Evolutionary conservation across 53 echinoderm and acorn worm genomes (phyloP).

Genomic region (Hippasteria phrygiana): DNA sequence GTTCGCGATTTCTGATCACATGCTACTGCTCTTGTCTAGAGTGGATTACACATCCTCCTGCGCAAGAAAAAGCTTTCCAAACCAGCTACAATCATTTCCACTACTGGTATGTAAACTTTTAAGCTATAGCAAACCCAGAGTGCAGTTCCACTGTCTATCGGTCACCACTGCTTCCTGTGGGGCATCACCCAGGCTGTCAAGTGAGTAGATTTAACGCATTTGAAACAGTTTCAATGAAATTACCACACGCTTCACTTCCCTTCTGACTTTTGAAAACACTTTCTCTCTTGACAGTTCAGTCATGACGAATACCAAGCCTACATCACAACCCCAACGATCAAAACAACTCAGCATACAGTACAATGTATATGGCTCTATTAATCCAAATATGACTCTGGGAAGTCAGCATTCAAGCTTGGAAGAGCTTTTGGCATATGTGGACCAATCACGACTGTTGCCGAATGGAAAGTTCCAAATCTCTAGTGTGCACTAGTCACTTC

Average conservation of each 20-base stretch:
- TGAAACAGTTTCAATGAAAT: neutral
- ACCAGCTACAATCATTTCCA: too few species aligned
- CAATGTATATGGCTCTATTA: too few species aligned
- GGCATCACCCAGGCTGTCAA: neutral
- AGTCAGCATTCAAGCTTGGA: too few species aligned
- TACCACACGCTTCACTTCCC: neutral
- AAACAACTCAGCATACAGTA: too few species aligned
- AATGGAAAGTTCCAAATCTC: neutral
- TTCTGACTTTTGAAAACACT: neutral
- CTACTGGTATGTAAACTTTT: too few species aligned
- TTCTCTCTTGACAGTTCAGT: neutral
- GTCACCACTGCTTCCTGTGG: neutral
- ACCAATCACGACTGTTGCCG: too few species aligned
- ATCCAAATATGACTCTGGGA: too few species aligned
- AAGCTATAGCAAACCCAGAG: too few species aligned
- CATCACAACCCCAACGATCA: too few species aligned
- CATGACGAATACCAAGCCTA: too few species aligned
- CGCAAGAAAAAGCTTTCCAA: too few species aligned
- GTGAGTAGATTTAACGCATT: neutral
- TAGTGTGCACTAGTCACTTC: constrained; percentile 10
- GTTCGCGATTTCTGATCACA: neutral
- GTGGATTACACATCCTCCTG: neutral
- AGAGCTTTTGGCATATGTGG: too few species aligned
- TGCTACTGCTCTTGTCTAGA: neutral
- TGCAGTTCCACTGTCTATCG: neutral